Evolutionary conservation across 2,113 vertebrate genomes (phyloP), one percentile per base, ranked within the genome.

Genomic region (Corvus moneduloides): DNA sequence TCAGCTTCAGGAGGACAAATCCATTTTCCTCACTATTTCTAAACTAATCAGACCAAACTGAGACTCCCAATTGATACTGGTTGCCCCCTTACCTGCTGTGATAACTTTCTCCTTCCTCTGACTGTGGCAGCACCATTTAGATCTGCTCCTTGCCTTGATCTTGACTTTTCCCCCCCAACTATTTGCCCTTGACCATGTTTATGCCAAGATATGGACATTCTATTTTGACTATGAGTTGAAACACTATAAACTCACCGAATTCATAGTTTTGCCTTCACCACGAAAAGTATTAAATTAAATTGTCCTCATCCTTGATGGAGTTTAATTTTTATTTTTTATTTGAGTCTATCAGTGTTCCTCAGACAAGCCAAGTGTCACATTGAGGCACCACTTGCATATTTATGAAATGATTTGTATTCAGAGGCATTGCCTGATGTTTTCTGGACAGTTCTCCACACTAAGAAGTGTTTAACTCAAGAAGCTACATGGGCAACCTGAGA

Each of bases 321-420:
- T 87, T 96, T 59, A 66, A 17, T 56, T 80, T 86, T 71, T 33
- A 32, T 62, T 77, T 85, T 68, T 79, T 85, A 54, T 64, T 64
- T 1, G 13, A 67, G 51, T 39, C 81, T 92, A 81, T 96, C 92
- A 86, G 59, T 68, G 69, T 51, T 95, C 84, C 66, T 86, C 96
- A 95, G 92, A 56, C 77, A 66, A 94, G 86, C 68, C 88, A 94
- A 92, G 71, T 90, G 96, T 96, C 95, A 96, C 92, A 89, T 6
- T 95, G 93, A 95, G 80, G 81, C 77, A 71, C 14, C 48, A 54
- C 91, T 91, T 96, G 78, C 89, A 94, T 97, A 89, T 95, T 92
- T 77, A 92, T 96, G 74, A 61, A 30, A 86, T n/a, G 0, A 81
- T 97, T 89, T 86, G 68, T 58, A 91, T 92, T 93, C 95, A 78